Conservation (phyloP, 2,797 vertebrate genomes). For the Rhincodon typus region DNA sequence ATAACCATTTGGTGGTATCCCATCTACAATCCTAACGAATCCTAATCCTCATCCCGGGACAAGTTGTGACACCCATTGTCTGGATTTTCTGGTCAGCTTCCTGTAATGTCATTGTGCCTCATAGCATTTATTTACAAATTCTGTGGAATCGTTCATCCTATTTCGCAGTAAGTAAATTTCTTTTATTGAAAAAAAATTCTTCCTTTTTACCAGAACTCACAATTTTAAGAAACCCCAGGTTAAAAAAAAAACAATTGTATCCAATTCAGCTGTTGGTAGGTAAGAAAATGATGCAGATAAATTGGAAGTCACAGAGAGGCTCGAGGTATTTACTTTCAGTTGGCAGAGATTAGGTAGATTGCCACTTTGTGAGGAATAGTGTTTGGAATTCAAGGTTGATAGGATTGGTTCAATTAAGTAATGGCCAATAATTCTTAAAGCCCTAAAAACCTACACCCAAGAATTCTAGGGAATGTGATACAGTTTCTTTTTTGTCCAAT, state of each 20-base stretch:
- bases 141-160: neutral
- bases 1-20: too few species aligned
- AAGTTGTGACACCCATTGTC: neutral
- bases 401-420: slow-evolving; percentile 6
- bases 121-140: neutral
- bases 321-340: slow-evolving; percentile 19
- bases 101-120: neutral
- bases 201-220: neutral
- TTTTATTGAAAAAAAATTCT: neutral
- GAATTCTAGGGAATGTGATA: neutral
- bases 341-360: slow-evolving; percentile 24
- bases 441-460: neutral
- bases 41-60: too few species aligned
- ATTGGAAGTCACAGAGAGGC: slow-evolving; percentile 25
- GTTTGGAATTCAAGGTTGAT: slow-evolving; percentile 21
- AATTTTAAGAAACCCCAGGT: neutral
- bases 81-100: neutral
- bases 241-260: neutral
- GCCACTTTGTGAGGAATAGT: neutral
- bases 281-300: slow-evolving; percentile 18
- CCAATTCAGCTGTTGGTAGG: neutral
- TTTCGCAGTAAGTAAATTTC: neutral
- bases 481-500: neutral
- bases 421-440: neutral
- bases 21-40: too few species aligned